phyloP scores from a whole-genome alignment of 2,797 vertebrate species.

The Lophius americanus region DNA sequence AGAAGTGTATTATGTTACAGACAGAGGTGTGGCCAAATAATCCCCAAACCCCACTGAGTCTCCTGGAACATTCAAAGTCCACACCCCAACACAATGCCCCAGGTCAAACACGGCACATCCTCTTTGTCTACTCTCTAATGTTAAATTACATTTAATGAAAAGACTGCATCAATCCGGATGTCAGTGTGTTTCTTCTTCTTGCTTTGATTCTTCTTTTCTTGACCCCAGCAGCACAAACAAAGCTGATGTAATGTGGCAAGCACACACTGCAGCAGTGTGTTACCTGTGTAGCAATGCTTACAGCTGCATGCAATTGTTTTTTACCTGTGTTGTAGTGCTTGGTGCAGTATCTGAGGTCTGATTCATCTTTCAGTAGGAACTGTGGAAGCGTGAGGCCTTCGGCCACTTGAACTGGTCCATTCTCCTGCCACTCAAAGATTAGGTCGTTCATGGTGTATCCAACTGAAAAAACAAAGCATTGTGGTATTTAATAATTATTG shows the following conservation, averaged over 20 bases:
- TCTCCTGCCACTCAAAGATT: constrained; percentile 98
- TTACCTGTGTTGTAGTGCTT: constrained; percentile 98
- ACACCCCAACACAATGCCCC: background rate
- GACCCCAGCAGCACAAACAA: constrained; percentile 13
- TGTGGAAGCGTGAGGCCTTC: constrained; percentile 96
- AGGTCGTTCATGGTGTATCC: constrained; percentile 99
- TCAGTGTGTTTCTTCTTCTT: constrained; percentile 8
- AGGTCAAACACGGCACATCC: constrained; percentile 4
- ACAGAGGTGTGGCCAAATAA: background rate
- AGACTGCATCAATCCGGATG: background rate
- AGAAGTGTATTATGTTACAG: background rate
- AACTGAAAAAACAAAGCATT: constrained; percentile 77
- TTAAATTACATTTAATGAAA: constrained; percentile 18
- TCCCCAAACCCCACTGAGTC: background rate
- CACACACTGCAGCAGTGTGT: background rate
- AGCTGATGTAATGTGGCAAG: constrained; percentile 29
- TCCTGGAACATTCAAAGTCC: background rate
- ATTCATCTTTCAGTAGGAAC: constrained; percentile 95
- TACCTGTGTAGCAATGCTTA: constrained; percentile 11
- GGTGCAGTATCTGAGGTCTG: constrained; percentile 95
- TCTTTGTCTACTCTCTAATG: background rate
- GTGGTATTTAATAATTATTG: background rate
- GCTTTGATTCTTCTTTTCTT: background rate
- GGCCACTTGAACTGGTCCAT: constrained; percentile 94
- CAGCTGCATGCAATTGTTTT: constrained; percentile 12